A percentile compares a stretch with the other conserved stretches of the same genome.
These are phyloP conservation scores for Peromyscus californicus DNA, from an alignment of 2,113 vertebrate genomes.

Conservation along the genomic window DNA sequence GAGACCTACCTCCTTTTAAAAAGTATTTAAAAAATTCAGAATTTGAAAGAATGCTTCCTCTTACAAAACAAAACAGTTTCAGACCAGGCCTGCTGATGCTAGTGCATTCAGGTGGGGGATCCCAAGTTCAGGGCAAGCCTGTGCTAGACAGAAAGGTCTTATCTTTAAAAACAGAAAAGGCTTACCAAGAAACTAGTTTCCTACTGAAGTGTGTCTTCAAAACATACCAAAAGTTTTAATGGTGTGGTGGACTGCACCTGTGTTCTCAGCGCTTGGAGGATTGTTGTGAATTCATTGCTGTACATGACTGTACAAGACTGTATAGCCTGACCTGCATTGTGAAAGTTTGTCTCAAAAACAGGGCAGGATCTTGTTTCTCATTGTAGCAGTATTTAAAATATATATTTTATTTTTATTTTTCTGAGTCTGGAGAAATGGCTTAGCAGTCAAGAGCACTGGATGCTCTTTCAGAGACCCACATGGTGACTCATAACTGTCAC, in stretches of 20 bases:
- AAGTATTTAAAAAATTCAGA: neutral
- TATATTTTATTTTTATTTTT: neutral
- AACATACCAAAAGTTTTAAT: neutral
- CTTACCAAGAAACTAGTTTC: neutral
- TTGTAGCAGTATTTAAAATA: neutral
- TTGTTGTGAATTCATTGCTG: neutral
- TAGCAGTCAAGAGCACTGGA: neutral
- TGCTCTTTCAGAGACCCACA: neutral
- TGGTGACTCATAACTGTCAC: neutral
- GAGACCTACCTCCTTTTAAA: conserved; percentile 13
- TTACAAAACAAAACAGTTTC: neutral
- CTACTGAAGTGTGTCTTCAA: conserved; percentile 35
- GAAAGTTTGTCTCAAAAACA: neutral
- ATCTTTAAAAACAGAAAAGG: neutral
- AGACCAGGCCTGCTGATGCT: neutral
- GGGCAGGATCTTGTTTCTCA: neutral
- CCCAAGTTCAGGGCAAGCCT: neutral
- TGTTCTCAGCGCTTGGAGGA: neutral
- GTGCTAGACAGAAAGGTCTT: neutral
- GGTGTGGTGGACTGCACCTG: neutral
- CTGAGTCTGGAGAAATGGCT: neutral
- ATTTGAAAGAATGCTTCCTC: neutral
- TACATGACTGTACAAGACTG: neutral
- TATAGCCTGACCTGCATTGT: neutral
- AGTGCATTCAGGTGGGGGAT: neutral